Conservation (phyloP, 2,113 vertebrate species). For the Ariopsis seemanni region DNA sequence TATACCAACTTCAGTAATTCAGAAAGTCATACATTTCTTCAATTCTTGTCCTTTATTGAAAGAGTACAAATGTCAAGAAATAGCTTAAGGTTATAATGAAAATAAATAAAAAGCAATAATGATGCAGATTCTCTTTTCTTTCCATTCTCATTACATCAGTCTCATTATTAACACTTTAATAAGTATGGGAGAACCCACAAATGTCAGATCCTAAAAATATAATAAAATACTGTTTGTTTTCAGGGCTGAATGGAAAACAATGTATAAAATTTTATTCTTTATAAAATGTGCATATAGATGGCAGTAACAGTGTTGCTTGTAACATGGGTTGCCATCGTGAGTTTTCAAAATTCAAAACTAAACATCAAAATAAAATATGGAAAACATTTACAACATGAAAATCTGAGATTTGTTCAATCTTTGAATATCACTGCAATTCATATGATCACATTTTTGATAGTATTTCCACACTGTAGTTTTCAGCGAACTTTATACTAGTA, state of each 20-base stretch:
- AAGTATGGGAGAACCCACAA: constrained; percentile 56
- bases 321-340: neutral
- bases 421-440: neutral
- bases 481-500: neutral
- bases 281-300: constrained; percentile 60
- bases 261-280: constrained; percentile 51
- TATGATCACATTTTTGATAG: neutral
- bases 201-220: constrained; percentile 58
- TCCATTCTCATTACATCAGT: constrained; percentile 55
- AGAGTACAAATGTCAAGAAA: constrained; percentile 69
- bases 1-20: constrained; percentile 23
- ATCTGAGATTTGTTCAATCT: constrained; percentile 21
- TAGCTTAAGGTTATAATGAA: constrained; percentile 56
- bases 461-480: constrained; percentile 1
- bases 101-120: constrained; percentile 66
- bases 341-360: constrained; percentile 1
- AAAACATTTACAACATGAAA: neutral
- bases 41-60: constrained; percentile 67
- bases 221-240: constrained; percentile 22
- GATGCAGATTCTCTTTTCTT: constrained; percentile 53
- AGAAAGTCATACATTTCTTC: constrained; percentile 34
- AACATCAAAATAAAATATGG: constrained; percentile 5
- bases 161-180: constrained; percentile 30
- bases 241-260: constrained; percentile 43
- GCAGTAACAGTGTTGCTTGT: constrained; percentile 38